phyloP scores from a whole-genome alignment of 2,113 vertebrate species.

The Mystacornis crossleyi region DNA sequence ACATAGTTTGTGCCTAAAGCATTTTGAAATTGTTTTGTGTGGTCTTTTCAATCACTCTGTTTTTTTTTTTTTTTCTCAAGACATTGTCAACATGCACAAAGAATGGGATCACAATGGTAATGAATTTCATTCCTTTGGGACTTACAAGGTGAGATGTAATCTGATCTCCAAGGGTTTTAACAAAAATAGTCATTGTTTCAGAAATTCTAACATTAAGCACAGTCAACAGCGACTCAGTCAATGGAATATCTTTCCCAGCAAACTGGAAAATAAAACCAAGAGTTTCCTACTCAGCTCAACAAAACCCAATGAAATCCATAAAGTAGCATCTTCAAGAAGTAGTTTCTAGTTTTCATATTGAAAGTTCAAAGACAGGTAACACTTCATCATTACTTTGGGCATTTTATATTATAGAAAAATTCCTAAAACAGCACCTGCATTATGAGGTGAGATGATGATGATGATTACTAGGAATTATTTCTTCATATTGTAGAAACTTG shows the following conservation, averaged over 20 bases:
- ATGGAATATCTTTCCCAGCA: not conserved
- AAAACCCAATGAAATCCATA: not conserved
- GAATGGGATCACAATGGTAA: slow-evolving; percentile 59
- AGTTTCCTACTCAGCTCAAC: not conserved
- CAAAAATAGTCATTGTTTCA: slow-evolving; percentile 20
- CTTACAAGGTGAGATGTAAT: slow-evolving; percentile 43
- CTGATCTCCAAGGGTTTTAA: slow-evolving; percentile 18
- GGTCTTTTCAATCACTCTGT: slow-evolving; percentile 73
- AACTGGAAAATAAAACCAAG: not conserved
- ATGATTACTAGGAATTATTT: not conserved
- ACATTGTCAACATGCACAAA: slow-evolving; percentile 67
- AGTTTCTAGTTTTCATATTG: not conserved
- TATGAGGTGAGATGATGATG: not conserved
- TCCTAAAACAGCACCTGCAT: not conserved
- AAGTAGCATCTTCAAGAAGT: not conserved
- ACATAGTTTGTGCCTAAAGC: slow-evolving; percentile 71
- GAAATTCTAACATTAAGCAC: not conserved
- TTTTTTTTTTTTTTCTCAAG: slow-evolving; percentile 25
- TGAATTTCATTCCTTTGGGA: slow-evolving; percentile 58
- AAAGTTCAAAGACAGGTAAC: not conserved
- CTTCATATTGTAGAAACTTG: not conserved
- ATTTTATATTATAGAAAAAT: not conserved
- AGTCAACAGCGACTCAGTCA: not conserved
- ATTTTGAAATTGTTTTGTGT: slow-evolving; percentile 78
- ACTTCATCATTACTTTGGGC: not conserved